phyloP scores from a whole-genome alignment of 1,140 invertebrate species.

The Eumeta japonica region DNA sequence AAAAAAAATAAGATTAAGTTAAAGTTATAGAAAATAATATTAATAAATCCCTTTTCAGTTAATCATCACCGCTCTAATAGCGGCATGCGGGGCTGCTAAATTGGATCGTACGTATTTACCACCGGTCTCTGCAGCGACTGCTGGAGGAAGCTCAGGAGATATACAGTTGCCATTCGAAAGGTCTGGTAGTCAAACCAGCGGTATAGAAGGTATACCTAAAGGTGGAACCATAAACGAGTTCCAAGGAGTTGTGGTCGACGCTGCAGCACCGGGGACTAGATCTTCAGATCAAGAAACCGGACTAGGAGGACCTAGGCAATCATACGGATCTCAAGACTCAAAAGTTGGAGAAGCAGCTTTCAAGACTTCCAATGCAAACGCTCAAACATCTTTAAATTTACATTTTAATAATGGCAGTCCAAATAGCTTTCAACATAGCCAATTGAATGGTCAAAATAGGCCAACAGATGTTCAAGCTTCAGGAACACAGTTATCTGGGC shows the following conservation, averaged over 20 bases:
- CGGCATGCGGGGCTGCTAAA: constrained; percentile 42
- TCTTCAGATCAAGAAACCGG: constrained; percentile 25
- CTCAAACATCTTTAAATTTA: neutral
- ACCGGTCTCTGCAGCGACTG: constrained; percentile 54
- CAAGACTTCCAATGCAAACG: constrained; percentile 13
- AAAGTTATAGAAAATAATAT: neutral
- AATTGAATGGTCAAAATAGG: neutral
- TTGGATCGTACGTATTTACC: constrained; percentile 63
- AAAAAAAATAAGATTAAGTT: neutral
- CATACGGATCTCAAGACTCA: constrained; percentile 38
- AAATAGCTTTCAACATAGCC: too few species aligned
- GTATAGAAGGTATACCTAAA: constrained; percentile 17
- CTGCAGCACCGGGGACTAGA: constrained; percentile 29
- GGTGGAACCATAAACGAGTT: constrained; percentile 36
- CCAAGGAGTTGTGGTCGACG: constrained; percentile 44
- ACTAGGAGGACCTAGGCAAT: constrained; percentile 27
- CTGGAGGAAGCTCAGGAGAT: constrained; percentile 42
- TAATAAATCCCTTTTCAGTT: constrained; percentile 21
- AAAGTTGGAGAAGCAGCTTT: constrained; percentile 49
- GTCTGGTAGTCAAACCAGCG: constrained; percentile 7
- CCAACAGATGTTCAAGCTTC: neutral
- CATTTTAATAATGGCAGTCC: neutral
- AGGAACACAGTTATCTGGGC: neutral
- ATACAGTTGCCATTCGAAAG: constrained; percentile 24
- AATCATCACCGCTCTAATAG: constrained; percentile 30